Base-by-base conservation (phyloP, 2,888 invertebrate species). In the Idaea aversata region DNA sequence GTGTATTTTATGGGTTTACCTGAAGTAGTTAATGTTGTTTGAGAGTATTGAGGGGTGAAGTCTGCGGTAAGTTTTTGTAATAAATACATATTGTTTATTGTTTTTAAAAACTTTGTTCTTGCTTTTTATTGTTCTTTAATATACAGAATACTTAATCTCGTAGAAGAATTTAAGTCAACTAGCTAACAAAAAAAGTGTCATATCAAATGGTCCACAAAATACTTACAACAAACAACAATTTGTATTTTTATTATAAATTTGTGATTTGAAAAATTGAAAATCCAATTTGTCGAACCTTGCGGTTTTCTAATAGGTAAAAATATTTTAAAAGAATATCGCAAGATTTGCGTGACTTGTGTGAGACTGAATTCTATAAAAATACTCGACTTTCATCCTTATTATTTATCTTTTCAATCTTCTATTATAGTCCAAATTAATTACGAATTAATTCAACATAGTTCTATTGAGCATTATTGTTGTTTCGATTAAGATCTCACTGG, bases 1-100 rank as follows among this genome's bases (percentile, higher is more conserved):
- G 16, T 34, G 6, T 59, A 59, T 15, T 59, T 59, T 59, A 59
- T 59, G 58, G 58, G 58, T 47, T 47, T 47, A 47, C 47, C 10
- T 47, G 47, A 6, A 47, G 47, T 47, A 47, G 47, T 47, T 47
- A 47, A 47, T 47, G 47, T 47, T 47, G 47, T 47, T 5, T 25
- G 25, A 10, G 10, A 47, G 47, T 47, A 47, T 47, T 10, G 47
- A 47, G 47, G 47, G 47, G 47, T 47, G 47, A 13, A 7, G 47
- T 7, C 47, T 47, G 4, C 10, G 47, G 47, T 47, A 13, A 47
- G 47, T 47, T 47, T 47, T 47, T 47, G 47, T 47, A 47, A 47
- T 47, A 47, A 47, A 47, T 3, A 47, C 47, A 13, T 47, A 47
- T 10, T 47, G 47, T 47, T 47, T 47, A 47, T 47, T 10, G 47